Evolutionary conservation across 1,140 invertebrate genomes (phyloP).

Genomic region (Ceratosolen fusciceps): DNA sequence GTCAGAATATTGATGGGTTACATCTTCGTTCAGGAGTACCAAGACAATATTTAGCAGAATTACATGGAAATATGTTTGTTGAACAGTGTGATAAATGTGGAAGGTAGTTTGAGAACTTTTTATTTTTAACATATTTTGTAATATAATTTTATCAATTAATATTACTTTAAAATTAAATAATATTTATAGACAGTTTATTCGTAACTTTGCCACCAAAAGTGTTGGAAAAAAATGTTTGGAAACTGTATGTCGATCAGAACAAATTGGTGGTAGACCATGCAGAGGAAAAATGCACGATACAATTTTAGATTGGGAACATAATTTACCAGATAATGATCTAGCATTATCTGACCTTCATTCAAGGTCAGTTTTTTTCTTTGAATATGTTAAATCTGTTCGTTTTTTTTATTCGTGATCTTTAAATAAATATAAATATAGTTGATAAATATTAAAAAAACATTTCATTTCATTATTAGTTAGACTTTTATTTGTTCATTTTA

Average conservation of each 20-base stretch:
- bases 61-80: constrained; percentile 99
- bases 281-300: constrained; percentile 91
- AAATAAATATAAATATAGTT: not conserved
- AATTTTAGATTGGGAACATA: constrained; percentile 98
- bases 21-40: constrained; percentile 92
- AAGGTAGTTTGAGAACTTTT: constrained; percentile 74
- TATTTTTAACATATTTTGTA: constrained; percentile 25
- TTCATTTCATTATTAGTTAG: not conserved
- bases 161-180: constrained; percentile 17
- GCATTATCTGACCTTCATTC: constrained; percentile 89
- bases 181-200: constrained; percentile 84
- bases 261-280: constrained; percentile 79
- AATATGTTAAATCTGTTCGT: not conserved
- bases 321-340: constrained; percentile 91
- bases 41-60: constrained; percentile 86
- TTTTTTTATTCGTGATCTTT: not conserved
- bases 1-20: constrained; percentile 98
- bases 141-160: not conserved
- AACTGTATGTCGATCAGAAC: constrained; percentile 79
- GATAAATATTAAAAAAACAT: not conserved
- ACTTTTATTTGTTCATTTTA: not conserved
- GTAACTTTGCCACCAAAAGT: constrained; percentile 83
- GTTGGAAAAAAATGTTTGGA: constrained; percentile 93
- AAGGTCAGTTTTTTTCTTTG: constrained; percentile 72
- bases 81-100: constrained; percentile 94